These are phyloP conservation scores for Papilio xuthus DNA, from an alignment of 1,140 invertebrate species.

Conservation along the genomic window DNA sequence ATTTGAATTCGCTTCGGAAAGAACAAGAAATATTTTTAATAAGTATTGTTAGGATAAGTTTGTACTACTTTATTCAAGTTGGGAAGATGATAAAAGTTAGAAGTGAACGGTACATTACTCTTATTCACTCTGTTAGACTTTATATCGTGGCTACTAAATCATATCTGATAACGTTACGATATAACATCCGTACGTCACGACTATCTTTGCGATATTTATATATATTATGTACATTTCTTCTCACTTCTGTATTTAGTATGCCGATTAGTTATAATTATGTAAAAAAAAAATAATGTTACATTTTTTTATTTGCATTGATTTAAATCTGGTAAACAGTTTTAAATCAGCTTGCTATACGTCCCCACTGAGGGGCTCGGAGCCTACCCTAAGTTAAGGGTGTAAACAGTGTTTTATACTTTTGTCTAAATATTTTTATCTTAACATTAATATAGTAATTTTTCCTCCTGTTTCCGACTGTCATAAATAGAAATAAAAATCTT, in stretches of 20 bases:
- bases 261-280: neutral
- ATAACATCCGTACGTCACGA: neutral
- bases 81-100: neutral
- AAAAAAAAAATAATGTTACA: neutral
- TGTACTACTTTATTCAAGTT: neutral
- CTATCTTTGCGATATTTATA: neutral
- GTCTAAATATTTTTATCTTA: neutral
- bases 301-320: neutral
- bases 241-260: neutral
- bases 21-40: no score
- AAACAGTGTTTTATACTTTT: no score
- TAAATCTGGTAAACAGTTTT: no score
- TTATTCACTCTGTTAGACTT: conserved; percentile 28
- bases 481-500: no score
- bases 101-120: conserved; percentile 16
- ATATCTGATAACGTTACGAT: conserved; percentile 6
- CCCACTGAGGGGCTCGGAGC: no score
- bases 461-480: no score
- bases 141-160: conserved; percentile 24
- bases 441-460: no score
- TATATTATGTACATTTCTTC: neutral
- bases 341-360: no score
- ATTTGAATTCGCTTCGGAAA: no score
- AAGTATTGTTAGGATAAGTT: neutral
- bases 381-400: no score